Evolutionary conservation across 2,113 vertebrate species (phyloP), one percentile per base, ranked within the genome.

Genomic region (Osmerus eperlanus): DNA sequence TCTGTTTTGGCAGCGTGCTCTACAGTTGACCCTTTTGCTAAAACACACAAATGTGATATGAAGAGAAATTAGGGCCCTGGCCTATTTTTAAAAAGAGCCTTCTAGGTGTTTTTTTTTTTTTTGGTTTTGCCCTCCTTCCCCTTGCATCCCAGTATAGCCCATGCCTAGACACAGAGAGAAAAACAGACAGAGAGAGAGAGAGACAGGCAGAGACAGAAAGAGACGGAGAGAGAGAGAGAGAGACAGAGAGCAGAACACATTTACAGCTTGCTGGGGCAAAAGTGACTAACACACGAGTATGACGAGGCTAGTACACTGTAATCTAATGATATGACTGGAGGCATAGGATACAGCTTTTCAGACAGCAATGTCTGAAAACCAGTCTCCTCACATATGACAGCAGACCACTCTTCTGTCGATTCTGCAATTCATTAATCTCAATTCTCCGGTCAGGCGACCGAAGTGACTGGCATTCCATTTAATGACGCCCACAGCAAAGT

Each of bases 21-120:
- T 8, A 29, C 23, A 36, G 15, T 32, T 62, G 6, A 28, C 14
- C 28, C 19, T 28, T 28, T 19, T 16, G 16, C 67, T 76, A 65
- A 1, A 59, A 60, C 63, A 36, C 53, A 19, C 36, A 19, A 0
- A 53, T 67, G 60, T 65, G 32, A 78, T 28, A 59, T n/a, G 56
- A 0, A 14, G 59, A 60, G 72, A 81, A 75, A 61, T 47, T 69
- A 76, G 75, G 76, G 66, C 73, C 36, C 19, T 1, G 55, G 77
- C 72, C 79, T 83, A 82, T 75, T 81, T 82, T 70, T 69, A 55
- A 55, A 55, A 14, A 4, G n/a, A 65, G 52, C 54, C 66, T 67
- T 77, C 70, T 23, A 73, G 76, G 32, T 65, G 32, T 65, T 41
- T 12, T 47, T 36, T 6, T 32, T 32, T 32, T 32, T 32, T 41